Evolutionary conservation across 2,888 invertebrate genomes (phyloP).

Genomic region (Limenitis camilla): DNA sequence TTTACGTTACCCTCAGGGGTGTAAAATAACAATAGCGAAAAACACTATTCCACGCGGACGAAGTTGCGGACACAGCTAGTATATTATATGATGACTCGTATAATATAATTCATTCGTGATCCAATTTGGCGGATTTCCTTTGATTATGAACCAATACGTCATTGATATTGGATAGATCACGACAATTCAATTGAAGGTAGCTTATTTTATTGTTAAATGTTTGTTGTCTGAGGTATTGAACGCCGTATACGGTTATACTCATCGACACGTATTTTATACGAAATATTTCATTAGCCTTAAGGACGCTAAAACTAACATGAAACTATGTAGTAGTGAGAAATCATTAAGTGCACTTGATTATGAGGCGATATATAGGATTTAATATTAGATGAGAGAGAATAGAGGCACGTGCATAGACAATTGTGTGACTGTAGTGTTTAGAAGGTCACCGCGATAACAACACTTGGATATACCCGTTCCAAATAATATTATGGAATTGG

Average conservation of each 20-base stretch:
- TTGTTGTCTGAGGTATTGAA: background rate
- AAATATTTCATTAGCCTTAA: slow-evolving; percentile 30
- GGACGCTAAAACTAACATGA: slow-evolving; percentile 38
- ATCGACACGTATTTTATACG: slow-evolving; percentile 17
- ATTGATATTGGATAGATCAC: too few relatives aligned
- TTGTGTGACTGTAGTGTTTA: background rate
- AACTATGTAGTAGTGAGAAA: slow-evolving; percentile 58
- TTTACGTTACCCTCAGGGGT: too few relatives aligned
- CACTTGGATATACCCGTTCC: background rate
- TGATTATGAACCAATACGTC: too few relatives aligned
- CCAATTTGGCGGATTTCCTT: too few relatives aligned
- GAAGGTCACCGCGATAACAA: background rate
- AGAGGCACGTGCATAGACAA: slow-evolving; percentile 12
- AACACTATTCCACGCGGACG: too few relatives aligned
- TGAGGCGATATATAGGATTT: slow-evolving; percentile 26
- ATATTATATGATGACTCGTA: too few relatives aligned
- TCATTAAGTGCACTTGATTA: slow-evolving; percentile 67
- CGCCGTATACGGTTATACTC: slow-evolving; percentile 24
- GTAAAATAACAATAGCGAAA: too few relatives aligned
- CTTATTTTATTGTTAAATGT: too few relatives aligned
- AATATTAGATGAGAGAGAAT: slow-evolving; percentile 11
- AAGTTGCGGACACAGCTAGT: too few relatives aligned
- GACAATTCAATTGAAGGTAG: too few relatives aligned
- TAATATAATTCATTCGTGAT: too few relatives aligned
- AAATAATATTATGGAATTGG: slow-evolving; percentile 5